These are phyloP conservation scores for Dermochelys coriacea DNA, from an alignment of 2,797 vertebrate genomes.

Conservation along the genomic window DNA sequence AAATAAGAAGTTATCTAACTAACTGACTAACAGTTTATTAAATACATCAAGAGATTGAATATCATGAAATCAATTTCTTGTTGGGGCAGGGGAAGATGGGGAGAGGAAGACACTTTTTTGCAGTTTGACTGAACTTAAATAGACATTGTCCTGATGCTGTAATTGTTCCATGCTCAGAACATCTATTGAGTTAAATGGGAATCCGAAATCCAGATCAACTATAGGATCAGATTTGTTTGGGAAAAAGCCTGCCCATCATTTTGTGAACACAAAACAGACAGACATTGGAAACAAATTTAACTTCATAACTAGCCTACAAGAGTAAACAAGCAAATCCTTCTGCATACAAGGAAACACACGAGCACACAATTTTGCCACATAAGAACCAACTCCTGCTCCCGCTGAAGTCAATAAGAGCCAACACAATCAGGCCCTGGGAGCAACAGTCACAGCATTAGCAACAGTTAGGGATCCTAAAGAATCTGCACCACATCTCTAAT, in stretches of 20 bases:
- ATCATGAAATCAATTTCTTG: slow-evolving; percentile 64
- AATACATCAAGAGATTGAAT: slow-evolving; percentile 54
- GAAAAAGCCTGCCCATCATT: slow-evolving; percentile 52
- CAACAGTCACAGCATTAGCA: background rate
- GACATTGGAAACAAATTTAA: slow-evolving; percentile 40
- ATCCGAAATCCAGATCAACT: slow-evolving; percentile 61
- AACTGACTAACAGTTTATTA: slow-evolving; percentile 45
- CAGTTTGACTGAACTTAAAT: slow-evolving; percentile 34
- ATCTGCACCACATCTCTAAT: background rate
- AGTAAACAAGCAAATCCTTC: slow-evolving; percentile 57
- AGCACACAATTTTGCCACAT: background rate
- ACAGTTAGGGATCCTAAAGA: background rate
- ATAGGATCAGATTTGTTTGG: slow-evolving; percentile 59
- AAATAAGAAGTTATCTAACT: slow-evolving; percentile 58
- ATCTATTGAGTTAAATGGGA: slow-evolving; percentile 40
- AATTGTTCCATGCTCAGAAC: slow-evolving; percentile 37
- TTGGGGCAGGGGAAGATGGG: background rate
- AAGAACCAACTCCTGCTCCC: background rate
- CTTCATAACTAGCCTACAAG: slow-evolving; percentile 10
- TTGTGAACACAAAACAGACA: background rate
- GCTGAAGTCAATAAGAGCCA: background rate
- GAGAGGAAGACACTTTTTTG: slow-evolving; percentile 23
- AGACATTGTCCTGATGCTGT: slow-evolving; percentile 52
- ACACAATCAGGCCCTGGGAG: background rate
- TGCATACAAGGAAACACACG: background rate